Base-by-base conservation (phyloP, 2,888 invertebrate species). In the Machimus atricapillus region DNA sequence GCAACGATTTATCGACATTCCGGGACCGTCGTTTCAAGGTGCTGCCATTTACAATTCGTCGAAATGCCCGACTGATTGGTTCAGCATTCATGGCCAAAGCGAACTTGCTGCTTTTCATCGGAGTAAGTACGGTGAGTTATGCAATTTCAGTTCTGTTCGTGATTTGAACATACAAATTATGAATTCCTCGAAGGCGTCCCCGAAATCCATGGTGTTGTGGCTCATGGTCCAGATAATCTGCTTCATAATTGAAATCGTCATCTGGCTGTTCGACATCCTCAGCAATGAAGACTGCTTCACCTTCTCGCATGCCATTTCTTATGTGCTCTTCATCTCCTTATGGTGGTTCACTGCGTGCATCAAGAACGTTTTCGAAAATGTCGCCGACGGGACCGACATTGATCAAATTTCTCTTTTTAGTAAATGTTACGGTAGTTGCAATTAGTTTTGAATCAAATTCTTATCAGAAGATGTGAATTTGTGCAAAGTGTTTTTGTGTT, bases 151-250 rank as follows among this genome's bases (percentile, higher is more conserved):
- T 7, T 16, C 19, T 7, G n/a, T 52, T 19, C 52, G 52, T n/a
- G 52, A n/a, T n/a, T 19, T n/a, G 16, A 52, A 52, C n/a, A n/a
- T 52, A 52, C 5, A 52, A 43, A 43, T 56, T 58, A 4, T 12
- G 12, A 16, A 87, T 85, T 56, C 88, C 88, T 88, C 27, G 6
- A 52, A 91, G 91, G 90, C 90, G 23, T 89, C 90, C n/a, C 91
- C 91, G 2, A 79, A 89, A 27, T 87, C 89, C 40, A 90, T 91
- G 88, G 89, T 90, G 40, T 89, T 89, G 6, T 91, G 90, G 90
- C 76, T 91, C 19, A 89, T 88, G 31, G 89, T 90, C 66, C 90
- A 90, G 87, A 89, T 88, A 73, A 88, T 89, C 73, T 88, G 89
- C 34, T 88, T 90, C 85, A 86, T 85, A n/a, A 87, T 89, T 16